Percentiles rank a stretch among this genome's conserved stretches.
Evolutionary conservation across 92 coral and sea anemone genomes (phyloP).

Genomic region (Heteractis magnifica): DNA sequence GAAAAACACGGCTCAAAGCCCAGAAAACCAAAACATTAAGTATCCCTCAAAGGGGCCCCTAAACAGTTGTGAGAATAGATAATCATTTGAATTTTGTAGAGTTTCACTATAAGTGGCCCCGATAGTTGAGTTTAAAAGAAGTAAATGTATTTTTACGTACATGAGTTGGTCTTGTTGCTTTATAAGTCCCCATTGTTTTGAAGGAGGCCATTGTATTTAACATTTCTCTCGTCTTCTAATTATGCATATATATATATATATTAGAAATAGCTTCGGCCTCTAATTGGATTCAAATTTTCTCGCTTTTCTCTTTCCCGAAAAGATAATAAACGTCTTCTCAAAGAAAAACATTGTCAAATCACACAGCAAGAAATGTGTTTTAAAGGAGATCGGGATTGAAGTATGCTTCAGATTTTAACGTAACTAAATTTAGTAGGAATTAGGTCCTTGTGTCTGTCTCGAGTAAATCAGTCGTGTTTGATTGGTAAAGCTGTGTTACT

Average conservation of each 20-base stretch:
- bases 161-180: neutral
- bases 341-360: neutral
- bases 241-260: slow-evolving; percentile 10
- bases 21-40: neutral
- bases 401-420: neutral
- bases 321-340: neutral
- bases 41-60: neutral
- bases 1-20: neutral
- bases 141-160: neutral
- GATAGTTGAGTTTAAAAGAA: neutral
- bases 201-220: neutral
- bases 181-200: neutral
- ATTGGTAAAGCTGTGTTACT: neutral
- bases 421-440: neutral
- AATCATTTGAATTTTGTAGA: neutral
- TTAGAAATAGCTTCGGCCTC: slow-evolving; percentile 10
- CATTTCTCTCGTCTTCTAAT: neutral
- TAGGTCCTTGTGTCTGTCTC: neutral
- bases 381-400: neutral
- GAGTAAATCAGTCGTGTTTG: neutral
- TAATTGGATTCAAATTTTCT: slow-evolving; percentile 24
- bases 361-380: neutral
- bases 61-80: neutral
- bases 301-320: neutral
- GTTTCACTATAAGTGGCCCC: neutral